These are phyloP conservation scores for Antigone vipio DNA, from an alignment of 2,113 vertebrate genomes.

Conservation along the genomic window DNA sequence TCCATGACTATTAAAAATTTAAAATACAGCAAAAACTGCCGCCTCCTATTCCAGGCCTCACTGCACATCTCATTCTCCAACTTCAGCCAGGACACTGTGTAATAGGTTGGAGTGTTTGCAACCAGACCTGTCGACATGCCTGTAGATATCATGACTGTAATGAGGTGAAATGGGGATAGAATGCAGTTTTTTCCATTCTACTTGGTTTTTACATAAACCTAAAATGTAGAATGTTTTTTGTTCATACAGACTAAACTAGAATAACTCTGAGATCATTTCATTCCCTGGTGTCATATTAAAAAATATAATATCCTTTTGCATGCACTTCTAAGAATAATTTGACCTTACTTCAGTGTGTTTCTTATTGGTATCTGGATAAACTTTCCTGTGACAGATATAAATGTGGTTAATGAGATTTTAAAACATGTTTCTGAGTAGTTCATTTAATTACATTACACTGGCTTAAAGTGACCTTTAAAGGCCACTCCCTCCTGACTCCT, in stretches of 20 bases:
- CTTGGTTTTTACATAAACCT: not conserved
- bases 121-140: not conserved
- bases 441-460: not conserved
- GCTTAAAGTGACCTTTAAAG: constrained; percentile 44
- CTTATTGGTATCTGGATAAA: not conserved
- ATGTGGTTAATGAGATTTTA: constrained; percentile 25
- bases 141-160: not conserved
- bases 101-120: not conserved
- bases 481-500: not conserved
- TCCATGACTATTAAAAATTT: not conserved
- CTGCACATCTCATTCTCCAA: not conserved
- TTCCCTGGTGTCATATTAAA: not conserved
- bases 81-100: not conserved
- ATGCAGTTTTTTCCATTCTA: not conserved
- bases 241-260: not conserved
- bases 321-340: not conserved
- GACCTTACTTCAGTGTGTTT: not conserved
- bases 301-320: not conserved
- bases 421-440: not conserved
- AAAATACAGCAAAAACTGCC: not conserved
- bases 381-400: constrained; percentile 6
- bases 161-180: not conserved
- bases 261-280: not conserved
- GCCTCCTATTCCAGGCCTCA: not conserved
- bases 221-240: not conserved